A percentile compares a stretch with the other conserved stretches of the same genome.
Evolutionary conservation across 2,113 vertebrate species (phyloP).

Genomic region (Gopherus flavomarginatus): DNA sequence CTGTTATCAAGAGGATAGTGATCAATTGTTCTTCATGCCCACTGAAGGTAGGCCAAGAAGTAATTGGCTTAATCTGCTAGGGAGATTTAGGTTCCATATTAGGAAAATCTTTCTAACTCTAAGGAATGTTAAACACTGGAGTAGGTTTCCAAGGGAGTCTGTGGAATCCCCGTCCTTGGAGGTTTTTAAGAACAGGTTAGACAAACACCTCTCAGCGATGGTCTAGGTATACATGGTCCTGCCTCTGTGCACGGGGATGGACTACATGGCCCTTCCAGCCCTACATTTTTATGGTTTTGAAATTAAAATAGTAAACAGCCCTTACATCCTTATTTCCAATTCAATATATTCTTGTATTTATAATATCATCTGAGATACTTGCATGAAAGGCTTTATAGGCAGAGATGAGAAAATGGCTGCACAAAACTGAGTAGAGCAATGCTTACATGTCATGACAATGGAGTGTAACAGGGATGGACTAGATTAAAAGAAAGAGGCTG

Average conservation of each 20-base stretch:
- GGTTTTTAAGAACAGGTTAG: too few species aligned
- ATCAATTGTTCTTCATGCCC: background rate
- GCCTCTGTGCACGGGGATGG: too few species aligned
- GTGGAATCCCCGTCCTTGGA: background rate
- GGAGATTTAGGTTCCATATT: background rate
- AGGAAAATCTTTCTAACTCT: background rate
- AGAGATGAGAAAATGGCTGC: background rate
- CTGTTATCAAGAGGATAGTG: background rate
- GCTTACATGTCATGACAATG: background rate
- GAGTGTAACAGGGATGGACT: background rate
- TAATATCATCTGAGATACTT: background rate
- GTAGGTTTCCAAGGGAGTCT: background rate
- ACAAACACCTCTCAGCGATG: too few species aligned
- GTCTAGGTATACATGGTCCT: too few species aligned
- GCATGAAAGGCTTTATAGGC: background rate
- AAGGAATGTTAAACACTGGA: background rate
- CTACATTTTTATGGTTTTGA: too few species aligned
- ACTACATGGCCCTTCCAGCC: too few species aligned
- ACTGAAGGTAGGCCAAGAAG: background rate
- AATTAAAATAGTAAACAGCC: background rate
- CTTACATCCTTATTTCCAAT: background rate
- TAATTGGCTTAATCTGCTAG: background rate
- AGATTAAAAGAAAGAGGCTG: background rate
- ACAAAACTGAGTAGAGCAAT: background rate
- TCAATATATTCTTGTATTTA: background rate